Evolutionary conservation across 2,113 vertebrate genomes (phyloP).

Genomic region (Nyctibius bracteatus): DNA sequence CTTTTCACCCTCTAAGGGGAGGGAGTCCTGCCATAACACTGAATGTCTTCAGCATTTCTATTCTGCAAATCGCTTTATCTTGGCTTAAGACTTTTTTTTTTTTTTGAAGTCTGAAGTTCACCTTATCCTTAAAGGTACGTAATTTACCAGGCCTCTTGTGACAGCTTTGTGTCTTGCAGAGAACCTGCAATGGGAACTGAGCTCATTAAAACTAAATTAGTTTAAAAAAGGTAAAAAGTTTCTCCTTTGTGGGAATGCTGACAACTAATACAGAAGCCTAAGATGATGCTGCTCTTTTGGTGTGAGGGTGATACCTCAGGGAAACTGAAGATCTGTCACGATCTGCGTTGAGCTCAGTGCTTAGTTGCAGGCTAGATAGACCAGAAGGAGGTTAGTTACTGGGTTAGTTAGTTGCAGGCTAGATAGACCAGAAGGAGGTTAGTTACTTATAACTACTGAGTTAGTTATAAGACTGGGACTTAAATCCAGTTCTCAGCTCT

Average conservation of each 20-base stretch:
- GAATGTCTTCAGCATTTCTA: background rate
- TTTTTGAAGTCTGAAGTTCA: background rate
- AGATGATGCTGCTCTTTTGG: background rate
- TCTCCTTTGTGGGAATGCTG: background rate
- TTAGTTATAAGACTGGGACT: background rate
- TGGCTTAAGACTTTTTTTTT: background rate
- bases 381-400: background rate
- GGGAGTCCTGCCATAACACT: background rate
- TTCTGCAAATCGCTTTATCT: background rate
- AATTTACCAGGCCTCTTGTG: slow-evolving; percentile 15
- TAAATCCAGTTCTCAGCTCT: background rate
- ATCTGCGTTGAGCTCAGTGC: background rate
- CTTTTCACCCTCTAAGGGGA: background rate
- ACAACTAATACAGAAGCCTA: background rate
- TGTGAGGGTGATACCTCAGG: background rate
- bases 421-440: background rate
- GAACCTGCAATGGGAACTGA: background rate
- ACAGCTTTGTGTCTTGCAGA: background rate
- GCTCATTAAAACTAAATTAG: slow-evolving; percentile 30
- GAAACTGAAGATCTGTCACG: background rate
- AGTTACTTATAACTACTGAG: accelerated
- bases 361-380: background rate
- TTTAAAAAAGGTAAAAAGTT: background rate
- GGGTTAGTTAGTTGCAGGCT: background rate
- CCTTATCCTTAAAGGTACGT: slow-evolving; percentile 1